phyloP scores from a whole-genome alignment of 2,797 vertebrate species.

The Pseudomugil tenellus region DNA sequence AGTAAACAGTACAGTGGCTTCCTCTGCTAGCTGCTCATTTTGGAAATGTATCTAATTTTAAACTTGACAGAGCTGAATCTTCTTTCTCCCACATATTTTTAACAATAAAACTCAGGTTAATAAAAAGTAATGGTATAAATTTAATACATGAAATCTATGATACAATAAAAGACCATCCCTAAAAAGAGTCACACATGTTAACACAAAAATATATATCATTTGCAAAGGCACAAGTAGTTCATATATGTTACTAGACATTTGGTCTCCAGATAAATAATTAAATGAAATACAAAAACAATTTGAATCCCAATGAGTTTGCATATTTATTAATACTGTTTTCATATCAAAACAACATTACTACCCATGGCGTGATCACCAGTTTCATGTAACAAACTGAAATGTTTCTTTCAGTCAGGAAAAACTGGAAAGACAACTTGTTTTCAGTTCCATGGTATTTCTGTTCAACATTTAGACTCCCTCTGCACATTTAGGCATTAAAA shows the following conservation, averaged over 20 bases:
- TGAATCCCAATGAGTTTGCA: not conserved
- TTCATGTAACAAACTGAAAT: not conserved
- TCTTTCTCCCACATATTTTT: not conserved
- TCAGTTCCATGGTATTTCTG: constrained; percentile 27
- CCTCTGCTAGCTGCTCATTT: not conserved
- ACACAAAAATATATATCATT: not conserved
- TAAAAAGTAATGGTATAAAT: not conserved
- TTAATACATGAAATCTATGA: not conserved
- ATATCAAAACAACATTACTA: not conserved
- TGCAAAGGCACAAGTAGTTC: not conserved
- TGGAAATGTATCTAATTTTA: not conserved
- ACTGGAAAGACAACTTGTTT: constrained; percentile 11
- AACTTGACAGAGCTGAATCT: not conserved
- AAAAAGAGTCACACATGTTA: not conserved
- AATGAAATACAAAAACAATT: not conserved
- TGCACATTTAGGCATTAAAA: constrained; percentile 54
- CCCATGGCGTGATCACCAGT: not conserved
- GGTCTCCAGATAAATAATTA: not conserved
- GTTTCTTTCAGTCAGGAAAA: constrained; percentile 1
- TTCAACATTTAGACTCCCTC: constrained; percentile 43
- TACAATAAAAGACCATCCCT: not conserved
- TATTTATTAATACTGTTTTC: constrained; percentile 4
- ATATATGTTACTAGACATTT: not conserved
- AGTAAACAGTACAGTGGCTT: not conserved
- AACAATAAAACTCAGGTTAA: not conserved